These are phyloP conservation scores for Aphelenchoides avenae DNA, from an alignment of 1,140 invertebrate species.

Conservation along the genomic window DNA sequence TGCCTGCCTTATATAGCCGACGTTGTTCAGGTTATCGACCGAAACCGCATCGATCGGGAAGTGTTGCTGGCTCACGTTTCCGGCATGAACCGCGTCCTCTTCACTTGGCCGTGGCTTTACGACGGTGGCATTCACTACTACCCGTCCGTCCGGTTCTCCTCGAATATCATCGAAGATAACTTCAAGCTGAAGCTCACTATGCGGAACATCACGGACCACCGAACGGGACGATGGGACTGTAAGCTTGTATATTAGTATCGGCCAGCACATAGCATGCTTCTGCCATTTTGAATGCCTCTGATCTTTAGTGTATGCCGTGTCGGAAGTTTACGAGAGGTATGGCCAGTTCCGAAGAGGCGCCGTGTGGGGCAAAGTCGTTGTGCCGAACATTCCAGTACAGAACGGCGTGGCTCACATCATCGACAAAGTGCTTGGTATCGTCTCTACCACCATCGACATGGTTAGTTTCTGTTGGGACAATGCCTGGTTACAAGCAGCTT, in stretches of 20 bases:
- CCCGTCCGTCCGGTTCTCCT: conserved; percentile 56
- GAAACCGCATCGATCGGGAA: conserved; percentile 56
- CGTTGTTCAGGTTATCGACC: conserved; percentile 45
- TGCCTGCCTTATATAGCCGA: conserved; percentile 3
- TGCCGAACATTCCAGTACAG: conserved; percentile 59
- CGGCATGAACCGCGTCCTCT: conserved; percentile 55
- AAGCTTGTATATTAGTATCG: conserved; percentile 16
- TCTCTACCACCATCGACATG: conserved; percentile 56
- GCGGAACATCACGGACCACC: conserved; percentile 57
- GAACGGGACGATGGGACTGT: conserved; percentile 53
- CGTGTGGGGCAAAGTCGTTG: conserved; percentile 59
- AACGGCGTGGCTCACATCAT: conserved; percentile 59
- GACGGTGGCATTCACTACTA: conserved; percentile 58
- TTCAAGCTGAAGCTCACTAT: conserved; percentile 57
- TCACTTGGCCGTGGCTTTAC: conserved; percentile 57
- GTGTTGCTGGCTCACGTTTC: conserved; percentile 58
- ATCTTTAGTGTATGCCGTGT: conserved; percentile 56
- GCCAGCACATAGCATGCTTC: conserved; percentile 9
- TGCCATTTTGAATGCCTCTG: too few species aligned
- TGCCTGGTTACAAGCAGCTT: background rate
- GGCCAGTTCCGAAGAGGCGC: conserved; percentile 51
- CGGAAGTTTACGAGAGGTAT: conserved; percentile 56
- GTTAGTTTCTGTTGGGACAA: conserved; percentile 8
- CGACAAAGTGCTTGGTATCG: conserved; percentile 57
- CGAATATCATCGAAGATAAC: conserved; percentile 59